Evolutionary conservation across 1,140 invertebrate genomes (phyloP).

Genomic region (Heliothis subflexa): DNA sequence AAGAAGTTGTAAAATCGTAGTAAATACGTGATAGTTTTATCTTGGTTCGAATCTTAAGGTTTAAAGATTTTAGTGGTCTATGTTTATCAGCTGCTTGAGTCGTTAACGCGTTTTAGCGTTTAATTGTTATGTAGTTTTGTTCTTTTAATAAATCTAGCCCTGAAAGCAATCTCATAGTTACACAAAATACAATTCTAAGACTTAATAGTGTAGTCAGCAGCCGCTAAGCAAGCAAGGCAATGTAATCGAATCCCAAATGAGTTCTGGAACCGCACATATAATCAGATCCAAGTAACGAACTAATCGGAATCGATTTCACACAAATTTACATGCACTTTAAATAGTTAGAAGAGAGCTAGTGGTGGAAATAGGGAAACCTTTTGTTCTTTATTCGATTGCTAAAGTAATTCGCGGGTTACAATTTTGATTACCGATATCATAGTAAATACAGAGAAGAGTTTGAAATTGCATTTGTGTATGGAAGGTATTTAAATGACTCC

Average conservation of each 20-base stretch:
- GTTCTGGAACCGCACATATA: slow-evolving; percentile 34
- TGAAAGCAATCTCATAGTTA: neutral
- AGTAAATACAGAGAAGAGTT: no score
- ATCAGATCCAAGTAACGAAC: slow-evolving; percentile 40
- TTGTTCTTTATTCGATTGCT: neutral
- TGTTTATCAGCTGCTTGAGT: neutral
- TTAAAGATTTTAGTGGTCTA: neutral
- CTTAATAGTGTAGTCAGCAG: slow-evolving; percentile 3
- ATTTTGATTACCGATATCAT: no score
- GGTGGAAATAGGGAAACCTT: neutral
- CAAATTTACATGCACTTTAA: slow-evolving; percentile 43
- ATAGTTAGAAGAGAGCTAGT: slow-evolving; percentile 10
- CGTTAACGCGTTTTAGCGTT: neutral
- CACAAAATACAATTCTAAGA: neutral
- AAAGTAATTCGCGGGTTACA: no score
- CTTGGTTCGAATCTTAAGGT: neutral
- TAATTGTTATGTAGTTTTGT: neutral
- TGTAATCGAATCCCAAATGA: slow-evolving; percentile 33
- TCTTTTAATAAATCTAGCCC: neutral
- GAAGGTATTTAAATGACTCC: no score
- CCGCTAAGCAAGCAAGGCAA: slow-evolving; percentile 8
- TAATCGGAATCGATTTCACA: slow-evolving; percentile 34
- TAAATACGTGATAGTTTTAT: neutral
- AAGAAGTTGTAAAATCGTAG: slow-evolving; percentile 13
- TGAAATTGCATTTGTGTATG: no score